These are phyloP conservation scores for Drosophila robusta DNA, from an alignment of 2,888 invertebrate species.

Conservation along the genomic window DNA sequence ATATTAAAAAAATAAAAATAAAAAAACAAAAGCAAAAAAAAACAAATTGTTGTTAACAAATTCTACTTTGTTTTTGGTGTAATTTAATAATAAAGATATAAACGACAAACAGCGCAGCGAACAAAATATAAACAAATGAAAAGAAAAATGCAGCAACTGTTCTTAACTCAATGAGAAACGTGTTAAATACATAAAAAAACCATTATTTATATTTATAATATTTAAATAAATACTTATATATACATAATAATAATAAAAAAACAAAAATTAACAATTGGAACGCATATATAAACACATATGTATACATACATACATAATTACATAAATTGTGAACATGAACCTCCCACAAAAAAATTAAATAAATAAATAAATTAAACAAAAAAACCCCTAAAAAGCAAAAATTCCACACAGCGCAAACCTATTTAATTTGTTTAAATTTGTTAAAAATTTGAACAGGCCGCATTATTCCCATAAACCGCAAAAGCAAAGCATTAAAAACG, in stretches of 20 bases:
- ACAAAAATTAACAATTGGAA: constrained; percentile 54
- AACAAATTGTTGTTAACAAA: constrained; percentile 64
- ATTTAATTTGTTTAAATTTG: constrained; percentile 62
- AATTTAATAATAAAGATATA: constrained; percentile 67
- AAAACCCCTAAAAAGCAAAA: constrained; percentile 6
- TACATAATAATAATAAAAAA: constrained; percentile 23
- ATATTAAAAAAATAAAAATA: constrained; percentile 54
- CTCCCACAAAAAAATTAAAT: constrained; percentile 1
- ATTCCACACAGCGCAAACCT: constrained; percentile 11
- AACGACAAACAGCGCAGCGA: constrained; percentile 83
- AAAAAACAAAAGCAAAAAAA: constrained; percentile 27
- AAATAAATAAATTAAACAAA: constrained; percentile 8
- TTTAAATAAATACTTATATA: constrained; percentile 57
- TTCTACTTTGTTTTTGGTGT: constrained; percentile 66
- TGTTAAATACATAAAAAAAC: constrained; percentile 49
- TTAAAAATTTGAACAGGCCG: constrained; percentile 53
- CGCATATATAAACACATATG: constrained; percentile 47
- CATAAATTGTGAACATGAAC: constrained; percentile 36
- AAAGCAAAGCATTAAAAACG: constrained; percentile 42
- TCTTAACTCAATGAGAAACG: constrained; percentile 57
- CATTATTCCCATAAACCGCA: constrained; percentile 41
- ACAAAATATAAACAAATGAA: constrained; percentile 65
- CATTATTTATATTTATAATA: constrained; percentile 65
- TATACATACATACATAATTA: constrained; percentile 47
- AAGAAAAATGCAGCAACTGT: constrained; percentile 52